Conservation (phyloP, 92 coral and sea anemone species). For the Umimayanthus chanpuru region DNA sequence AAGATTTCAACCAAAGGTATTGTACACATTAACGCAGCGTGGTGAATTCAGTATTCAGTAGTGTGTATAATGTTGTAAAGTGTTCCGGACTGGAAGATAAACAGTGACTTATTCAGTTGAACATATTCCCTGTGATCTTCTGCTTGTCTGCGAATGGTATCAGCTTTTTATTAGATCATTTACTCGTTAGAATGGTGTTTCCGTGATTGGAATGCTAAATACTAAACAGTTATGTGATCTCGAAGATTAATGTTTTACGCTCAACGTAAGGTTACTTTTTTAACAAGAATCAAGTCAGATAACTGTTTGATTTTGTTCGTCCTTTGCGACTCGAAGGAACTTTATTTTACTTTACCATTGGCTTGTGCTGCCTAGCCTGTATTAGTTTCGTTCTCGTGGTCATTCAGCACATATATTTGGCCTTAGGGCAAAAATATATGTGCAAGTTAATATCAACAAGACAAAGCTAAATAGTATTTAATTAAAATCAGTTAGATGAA, state of each 20-base stretch:
- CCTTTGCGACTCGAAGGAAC: background rate
- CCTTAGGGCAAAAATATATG: too few species aligned
- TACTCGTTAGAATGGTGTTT: background rate
- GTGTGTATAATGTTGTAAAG: background rate
- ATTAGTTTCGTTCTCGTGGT: too few species aligned
- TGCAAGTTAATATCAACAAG: too few species aligned
- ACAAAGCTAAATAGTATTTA: too few species aligned
- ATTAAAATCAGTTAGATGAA: too few species aligned
- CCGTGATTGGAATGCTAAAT: background rate
- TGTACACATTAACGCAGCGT: background rate
- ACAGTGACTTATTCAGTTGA: background rate
- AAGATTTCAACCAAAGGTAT: conserved; percentile 29
- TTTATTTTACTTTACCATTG: too few species aligned
- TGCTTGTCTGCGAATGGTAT: background rate
- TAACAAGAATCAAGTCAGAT: background rate
- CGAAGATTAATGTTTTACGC: too few species aligned
- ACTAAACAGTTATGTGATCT: too few species aligned
- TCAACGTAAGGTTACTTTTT: background rate
- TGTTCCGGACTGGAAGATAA: background rate
- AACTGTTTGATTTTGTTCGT: background rate
- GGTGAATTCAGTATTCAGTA: background rate
- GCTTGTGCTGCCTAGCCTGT: too few species aligned
- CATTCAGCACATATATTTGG: too few species aligned
- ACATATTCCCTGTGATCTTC: background rate
- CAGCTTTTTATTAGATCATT: background rate